Conservation (phyloP, 2,888 invertebrate species). For the Diplolepis rosae region DNA sequence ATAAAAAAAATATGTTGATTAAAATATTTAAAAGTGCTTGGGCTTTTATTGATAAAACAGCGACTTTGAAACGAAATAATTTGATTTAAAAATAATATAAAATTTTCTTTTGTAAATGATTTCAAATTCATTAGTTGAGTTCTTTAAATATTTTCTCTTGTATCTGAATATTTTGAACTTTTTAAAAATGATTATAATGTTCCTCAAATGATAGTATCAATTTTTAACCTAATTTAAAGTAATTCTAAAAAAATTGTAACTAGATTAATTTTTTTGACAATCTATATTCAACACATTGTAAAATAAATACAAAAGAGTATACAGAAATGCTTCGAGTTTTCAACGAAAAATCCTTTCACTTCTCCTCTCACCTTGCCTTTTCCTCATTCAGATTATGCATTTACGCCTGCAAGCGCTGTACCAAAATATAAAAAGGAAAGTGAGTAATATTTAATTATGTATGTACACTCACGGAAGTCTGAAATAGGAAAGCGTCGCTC, state of each 20-base stretch:
- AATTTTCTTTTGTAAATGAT: too few species aligned
- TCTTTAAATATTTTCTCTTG: too few species aligned
- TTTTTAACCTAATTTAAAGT: background rate
- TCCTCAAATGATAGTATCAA: too few species aligned
- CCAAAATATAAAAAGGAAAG: slow-evolving; percentile 34
- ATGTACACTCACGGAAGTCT: slow-evolving; percentile 34
- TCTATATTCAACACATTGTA: slow-evolving; percentile 49
- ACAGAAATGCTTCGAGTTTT: slow-evolving; percentile 48
- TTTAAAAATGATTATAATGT: too few species aligned
- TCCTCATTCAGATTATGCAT: slow-evolving; percentile 3
- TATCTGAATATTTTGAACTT: too few species aligned
- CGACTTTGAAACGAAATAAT: too few species aligned
- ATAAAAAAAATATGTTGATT: too few species aligned
- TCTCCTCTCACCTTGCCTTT: slow-evolving; percentile 18
- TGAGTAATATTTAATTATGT: slow-evolving; percentile 39
- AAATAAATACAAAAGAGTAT: slow-evolving; percentile 56
- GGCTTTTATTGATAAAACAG: too few species aligned
- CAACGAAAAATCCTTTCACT: slow-evolving; percentile 34
- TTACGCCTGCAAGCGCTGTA: background rate
- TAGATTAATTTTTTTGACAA: slow-evolving; percentile 28
- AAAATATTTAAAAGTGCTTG: too few species aligned
- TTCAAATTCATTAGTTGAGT: too few species aligned
- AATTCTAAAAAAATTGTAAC: slow-evolving; percentile 30
- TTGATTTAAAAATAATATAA: too few species aligned
- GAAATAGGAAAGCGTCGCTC: background rate